Evolutionary conservation across 2,888 invertebrate genomes (phyloP).

Genomic region (Apamea crenata): DNA sequence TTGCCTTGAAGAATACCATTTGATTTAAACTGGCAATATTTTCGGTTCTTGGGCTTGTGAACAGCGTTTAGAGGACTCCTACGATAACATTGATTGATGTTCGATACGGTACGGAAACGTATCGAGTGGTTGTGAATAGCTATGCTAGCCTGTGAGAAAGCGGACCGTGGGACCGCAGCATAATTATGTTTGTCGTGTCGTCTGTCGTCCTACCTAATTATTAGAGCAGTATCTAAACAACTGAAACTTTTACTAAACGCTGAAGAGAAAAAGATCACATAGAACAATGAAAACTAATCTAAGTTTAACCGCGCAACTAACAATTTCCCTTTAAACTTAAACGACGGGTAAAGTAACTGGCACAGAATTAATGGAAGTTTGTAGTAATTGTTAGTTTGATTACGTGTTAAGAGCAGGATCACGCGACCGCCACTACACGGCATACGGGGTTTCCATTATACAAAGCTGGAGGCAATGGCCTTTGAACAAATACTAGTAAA

Average conservation of each 20-base stretch:
- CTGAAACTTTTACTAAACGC: background rate
- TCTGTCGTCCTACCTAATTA: background rate
- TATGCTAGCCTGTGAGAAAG: background rate
- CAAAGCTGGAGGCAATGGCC: constrained; percentile 28
- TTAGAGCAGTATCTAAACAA: background rate
- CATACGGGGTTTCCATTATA: constrained; percentile 7
- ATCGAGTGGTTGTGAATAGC: no score
- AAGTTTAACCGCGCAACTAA: constrained; percentile 3
- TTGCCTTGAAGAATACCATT: no score
- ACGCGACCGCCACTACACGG: constrained; percentile 48
- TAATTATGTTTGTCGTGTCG: background rate
- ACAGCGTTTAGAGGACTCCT: no score
- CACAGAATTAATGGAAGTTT: constrained; percentile 43
- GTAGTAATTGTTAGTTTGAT: constrained; percentile 57
- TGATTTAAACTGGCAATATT: no score
- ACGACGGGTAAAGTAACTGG: constrained; percentile 26
- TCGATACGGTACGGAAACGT: no score
- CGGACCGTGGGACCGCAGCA: background rate
- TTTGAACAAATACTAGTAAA: constrained; percentile 10
- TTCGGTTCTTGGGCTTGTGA: no score
- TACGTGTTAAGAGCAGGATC: constrained; percentile 50
- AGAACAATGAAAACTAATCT: constrained; percentile 12
- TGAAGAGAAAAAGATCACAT: background rate
- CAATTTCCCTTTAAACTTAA: constrained; percentile 22
- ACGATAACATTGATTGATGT: no score